Conservation (phyloP, 2,113 vertebrate genomes). For the Carettochelys insculpta region DNA sequence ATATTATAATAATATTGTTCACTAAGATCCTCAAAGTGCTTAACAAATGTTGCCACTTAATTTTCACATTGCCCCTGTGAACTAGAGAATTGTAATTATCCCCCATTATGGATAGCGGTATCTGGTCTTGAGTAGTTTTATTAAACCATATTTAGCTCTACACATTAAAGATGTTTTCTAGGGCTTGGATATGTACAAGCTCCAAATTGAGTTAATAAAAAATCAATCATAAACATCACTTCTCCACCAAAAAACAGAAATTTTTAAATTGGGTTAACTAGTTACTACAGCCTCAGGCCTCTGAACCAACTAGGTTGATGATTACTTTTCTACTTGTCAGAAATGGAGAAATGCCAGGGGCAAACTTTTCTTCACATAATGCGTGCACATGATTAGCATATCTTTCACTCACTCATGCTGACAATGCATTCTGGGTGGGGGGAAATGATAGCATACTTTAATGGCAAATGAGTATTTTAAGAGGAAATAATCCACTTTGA, state of each 20-base stretch:
- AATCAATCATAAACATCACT: conserved; percentile 7
- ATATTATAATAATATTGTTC: not conserved
- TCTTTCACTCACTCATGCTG: conserved; percentile 13
- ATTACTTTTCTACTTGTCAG: conserved; percentile 38
- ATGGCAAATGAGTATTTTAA: conserved; percentile 2
- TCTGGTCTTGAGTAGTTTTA: not conserved
- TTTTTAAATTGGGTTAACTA: conserved; percentile 35
- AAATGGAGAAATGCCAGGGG: conserved; percentile 18
- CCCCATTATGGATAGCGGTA: too few species aligned
- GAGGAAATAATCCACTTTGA: not conserved
- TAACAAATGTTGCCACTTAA: not conserved
- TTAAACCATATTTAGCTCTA: not conserved
- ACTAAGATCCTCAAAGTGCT: not conserved
- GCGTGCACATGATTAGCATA: not conserved
- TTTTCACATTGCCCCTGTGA: not conserved
- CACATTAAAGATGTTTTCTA: not conserved
- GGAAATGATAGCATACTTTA: conserved; percentile 8
- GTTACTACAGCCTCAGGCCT: conserved; percentile 30
- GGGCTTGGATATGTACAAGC: not conserved
- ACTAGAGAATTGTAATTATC: not conserved
- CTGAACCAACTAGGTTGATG: conserved; percentile 34
- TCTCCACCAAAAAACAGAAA: conserved; percentile 1
- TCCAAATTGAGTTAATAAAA: too few species aligned
- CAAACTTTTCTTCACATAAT: not conserved
- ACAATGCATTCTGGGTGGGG: not conserved